A percentile compares a stretch with the other conserved stretches of the same genome.
These are phyloP conservation scores for Deilephila elpenor DNA, from an alignment of 2,888 invertebrate genomes.

Conservation along the genomic window DNA sequence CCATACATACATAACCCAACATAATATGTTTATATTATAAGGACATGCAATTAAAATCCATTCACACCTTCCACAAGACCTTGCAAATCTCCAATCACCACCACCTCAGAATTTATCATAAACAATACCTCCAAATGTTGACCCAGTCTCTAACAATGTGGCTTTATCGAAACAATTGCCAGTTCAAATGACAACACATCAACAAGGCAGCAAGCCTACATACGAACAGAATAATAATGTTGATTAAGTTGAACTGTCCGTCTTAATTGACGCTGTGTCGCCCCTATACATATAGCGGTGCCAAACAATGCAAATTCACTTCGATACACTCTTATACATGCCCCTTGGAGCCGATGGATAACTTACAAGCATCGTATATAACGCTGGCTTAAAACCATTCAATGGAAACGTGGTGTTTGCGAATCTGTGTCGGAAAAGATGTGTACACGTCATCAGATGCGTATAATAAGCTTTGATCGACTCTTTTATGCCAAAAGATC, in stretches of 20 bases:
- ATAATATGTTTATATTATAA: no score
- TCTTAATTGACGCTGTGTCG: conserved; percentile 25
- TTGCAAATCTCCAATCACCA: no score
- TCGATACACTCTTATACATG: conserved; percentile 15
- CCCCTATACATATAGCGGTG: neutral
- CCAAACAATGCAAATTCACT: conserved; percentile 23
- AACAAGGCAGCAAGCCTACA: neutral
- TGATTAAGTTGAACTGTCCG: conserved; percentile 27
- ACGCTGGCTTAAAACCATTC: conserved; percentile 8
- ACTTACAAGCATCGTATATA: conserved; percentile 9
- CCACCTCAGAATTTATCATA: neutral
- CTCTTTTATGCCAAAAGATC: no score
- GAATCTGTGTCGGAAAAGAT: neutral
- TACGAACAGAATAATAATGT: conserved; percentile 20
- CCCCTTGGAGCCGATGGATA: conserved; percentile 11
- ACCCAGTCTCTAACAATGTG: neutral
- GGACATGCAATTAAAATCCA: no score
- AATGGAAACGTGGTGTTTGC: neutral
- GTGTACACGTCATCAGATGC: neutral
- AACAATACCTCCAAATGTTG: neutral
- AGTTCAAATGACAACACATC: conserved; percentile 2
- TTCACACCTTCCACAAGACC: no score
- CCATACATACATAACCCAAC: no score
- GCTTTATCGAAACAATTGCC: conserved; percentile 10
- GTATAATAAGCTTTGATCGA: no score